Conservation (phyloP, 2,888 invertebrate species). For the Lamellibrachia columna region DNA sequence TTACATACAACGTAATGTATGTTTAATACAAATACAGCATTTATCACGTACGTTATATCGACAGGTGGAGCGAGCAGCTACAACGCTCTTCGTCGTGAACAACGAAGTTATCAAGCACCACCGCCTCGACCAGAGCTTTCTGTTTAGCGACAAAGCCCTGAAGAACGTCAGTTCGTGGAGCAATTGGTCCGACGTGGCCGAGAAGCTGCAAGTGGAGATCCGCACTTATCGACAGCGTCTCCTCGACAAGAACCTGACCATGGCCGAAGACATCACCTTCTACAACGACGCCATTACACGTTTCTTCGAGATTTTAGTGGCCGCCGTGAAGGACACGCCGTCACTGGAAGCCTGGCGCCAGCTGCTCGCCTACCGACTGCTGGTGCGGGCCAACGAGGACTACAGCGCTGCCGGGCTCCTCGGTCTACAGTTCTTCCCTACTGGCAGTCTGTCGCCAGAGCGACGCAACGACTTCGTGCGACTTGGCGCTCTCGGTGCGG, state of each 20-base stretch:
- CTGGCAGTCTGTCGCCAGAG: background rate
- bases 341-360: slow-evolving; percentile 23
- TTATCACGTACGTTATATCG: background rate
- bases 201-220: background rate
- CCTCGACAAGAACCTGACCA: background rate
- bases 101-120: background rate
- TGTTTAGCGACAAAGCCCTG: background rate
- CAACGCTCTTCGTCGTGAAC: background rate
- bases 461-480: background rate
- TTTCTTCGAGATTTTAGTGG: background rate
- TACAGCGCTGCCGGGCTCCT: slow-evolving; percentile 6
- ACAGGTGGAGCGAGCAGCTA: background rate
- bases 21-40: background rate
- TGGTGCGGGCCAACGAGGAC: slow-evolving; percentile 24
- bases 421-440: slow-evolving; percentile 24
- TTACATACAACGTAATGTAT: background rate
- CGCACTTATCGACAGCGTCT: background rate
- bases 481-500: background rate
- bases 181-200: background rate
- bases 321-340: background rate
- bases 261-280: background rate
- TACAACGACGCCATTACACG: background rate
- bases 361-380: slow-evolving; percentile 28
- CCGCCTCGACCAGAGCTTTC: background rate
- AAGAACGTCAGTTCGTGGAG: background rate